phyloP scores from a whole-genome alignment of 2,113 vertebrate genomes.

The Herpailurus yagouaroundi region DNA sequence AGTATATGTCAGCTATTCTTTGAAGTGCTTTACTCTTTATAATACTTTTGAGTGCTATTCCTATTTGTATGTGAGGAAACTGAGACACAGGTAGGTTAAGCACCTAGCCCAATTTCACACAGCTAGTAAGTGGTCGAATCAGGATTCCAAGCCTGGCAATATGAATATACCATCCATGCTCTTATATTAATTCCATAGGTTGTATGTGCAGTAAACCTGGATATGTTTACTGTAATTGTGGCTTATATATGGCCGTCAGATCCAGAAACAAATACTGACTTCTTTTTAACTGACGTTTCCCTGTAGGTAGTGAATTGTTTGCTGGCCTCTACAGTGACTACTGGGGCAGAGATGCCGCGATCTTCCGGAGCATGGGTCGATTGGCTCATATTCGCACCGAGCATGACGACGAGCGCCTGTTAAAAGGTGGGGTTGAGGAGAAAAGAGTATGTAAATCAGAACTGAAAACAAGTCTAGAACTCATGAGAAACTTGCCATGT shows the following conservation, averaged over 20 bases:
- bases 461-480: neutral
- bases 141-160: neutral
- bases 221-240: no score
- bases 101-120: neutral
- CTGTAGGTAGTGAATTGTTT: conserved; percentile 91
- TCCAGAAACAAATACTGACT: neutral
- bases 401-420: conserved; percentile 91
- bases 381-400: conserved; percentile 92
- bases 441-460: neutral
- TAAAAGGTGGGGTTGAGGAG: conserved; percentile 87
- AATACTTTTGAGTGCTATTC: neutral
- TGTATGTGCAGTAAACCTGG: fast-evolving
- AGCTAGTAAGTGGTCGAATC: neutral
- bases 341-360: conserved; percentile 95
- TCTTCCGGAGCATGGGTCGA: conserved; percentile 90
- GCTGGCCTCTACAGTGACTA: conserved; percentile 95
- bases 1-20: neutral
- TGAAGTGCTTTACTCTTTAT: neutral
- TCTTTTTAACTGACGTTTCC: neutral
- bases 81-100: neutral
- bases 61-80: neutral
- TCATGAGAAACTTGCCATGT: neutral
- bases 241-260: neutral
- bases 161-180: neutral
- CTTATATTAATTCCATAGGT: neutral